phyloP scores from a whole-genome alignment of 2,888 invertebrate species.

The Morpho deidamia region DNA sequence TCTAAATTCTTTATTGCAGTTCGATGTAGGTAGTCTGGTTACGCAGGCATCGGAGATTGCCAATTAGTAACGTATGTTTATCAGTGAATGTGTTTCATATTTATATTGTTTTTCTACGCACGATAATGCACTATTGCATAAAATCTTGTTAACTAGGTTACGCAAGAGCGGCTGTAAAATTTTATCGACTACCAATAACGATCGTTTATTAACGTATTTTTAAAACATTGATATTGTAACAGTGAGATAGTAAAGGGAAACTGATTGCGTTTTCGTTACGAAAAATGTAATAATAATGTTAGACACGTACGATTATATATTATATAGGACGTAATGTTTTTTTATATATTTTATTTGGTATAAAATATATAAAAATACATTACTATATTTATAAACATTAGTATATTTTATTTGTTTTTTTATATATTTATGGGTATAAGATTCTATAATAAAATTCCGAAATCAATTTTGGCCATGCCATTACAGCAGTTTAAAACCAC shows the following conservation, averaged over 20 bases:
- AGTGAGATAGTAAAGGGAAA: background rate
- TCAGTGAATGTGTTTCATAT: background rate
- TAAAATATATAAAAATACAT: no score
- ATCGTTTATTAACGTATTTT: background rate
- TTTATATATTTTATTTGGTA: no score
- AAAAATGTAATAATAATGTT: background rate
- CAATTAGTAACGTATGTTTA: background rate
- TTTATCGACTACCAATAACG: constrained; percentile 50
- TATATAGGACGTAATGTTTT: no score
- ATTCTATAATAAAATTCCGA: no score
- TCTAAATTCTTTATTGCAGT: no score
- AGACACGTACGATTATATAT: background rate
- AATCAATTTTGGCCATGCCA: no score
- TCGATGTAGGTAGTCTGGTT: background rate
- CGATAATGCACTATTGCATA: constrained; percentile 35
- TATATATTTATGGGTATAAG: no score
- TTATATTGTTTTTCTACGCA: constrained; percentile 1
- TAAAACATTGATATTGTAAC: background rate
- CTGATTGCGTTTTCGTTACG: background rate
- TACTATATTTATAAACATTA: no score
- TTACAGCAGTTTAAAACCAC: no score
- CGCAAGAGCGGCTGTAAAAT: constrained; percentile 37
- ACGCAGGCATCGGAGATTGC: background rate
- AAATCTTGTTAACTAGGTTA: constrained; percentile 47
- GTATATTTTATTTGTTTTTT: no score